These are phyloP conservation scores for Acanthornis magna DNA, from an alignment of 2,797 vertebrate genomes.

Conservation along the genomic window DNA sequence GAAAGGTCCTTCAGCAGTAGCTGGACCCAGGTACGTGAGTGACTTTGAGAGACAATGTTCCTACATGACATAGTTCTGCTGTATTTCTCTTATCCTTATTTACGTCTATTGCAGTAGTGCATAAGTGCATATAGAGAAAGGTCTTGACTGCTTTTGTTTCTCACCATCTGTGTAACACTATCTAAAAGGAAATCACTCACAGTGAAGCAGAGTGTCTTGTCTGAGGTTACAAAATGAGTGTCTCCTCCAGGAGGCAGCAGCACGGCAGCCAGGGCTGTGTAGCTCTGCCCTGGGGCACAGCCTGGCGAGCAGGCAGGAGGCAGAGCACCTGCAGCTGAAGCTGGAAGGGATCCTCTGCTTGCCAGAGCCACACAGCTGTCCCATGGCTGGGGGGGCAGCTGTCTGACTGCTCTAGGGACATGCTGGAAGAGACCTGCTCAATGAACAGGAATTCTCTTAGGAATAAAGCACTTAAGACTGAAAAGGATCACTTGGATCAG, in stretches of 20 bases:
- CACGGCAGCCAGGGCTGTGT: not conserved
- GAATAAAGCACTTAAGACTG: not conserved
- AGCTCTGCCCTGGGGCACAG: accelerated
- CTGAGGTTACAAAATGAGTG: not conserved
- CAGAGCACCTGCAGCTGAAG: not conserved
- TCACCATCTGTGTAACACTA: not conserved
- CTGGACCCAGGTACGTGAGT: not conserved
- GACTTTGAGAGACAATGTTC: not conserved
- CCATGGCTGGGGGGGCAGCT: not conserved
- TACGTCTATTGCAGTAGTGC: not conserved
- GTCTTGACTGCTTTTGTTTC: not conserved
- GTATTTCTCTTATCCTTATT: not conserved
- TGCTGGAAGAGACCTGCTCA: not conserved
- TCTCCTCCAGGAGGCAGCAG: not conserved
- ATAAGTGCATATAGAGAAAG: accelerated
- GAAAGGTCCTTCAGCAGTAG: not conserved
- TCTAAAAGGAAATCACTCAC: not conserved
- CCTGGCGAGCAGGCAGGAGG: accelerated
- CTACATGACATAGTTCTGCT: not conserved
- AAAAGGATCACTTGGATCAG: not conserved
- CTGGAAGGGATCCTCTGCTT: not conserved
- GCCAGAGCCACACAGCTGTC: not conserved
- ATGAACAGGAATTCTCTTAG: not conserved
- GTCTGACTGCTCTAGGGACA: not conserved
- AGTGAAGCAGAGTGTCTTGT: not conserved